phyloP scores from a whole-genome alignment of 1,140 invertebrate genomes.

The Aphelinus certus region DNA sequence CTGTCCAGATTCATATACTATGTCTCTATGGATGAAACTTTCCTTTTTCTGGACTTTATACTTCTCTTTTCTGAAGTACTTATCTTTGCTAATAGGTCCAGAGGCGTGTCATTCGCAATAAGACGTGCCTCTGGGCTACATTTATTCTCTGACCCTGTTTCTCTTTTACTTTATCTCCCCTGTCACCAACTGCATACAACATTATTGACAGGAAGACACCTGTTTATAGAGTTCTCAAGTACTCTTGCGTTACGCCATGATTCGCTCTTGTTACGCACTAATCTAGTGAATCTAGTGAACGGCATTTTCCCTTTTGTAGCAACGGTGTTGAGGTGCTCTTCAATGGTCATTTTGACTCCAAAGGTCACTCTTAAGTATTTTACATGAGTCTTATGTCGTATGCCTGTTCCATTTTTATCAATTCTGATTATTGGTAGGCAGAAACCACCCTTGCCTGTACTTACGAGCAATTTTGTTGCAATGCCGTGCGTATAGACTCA shows the following conservation, averaged over 20 bases:
- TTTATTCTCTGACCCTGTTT: slow-evolving; percentile 16
- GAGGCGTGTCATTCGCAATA: slow-evolving; percentile 42
- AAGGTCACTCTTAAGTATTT: slow-evolving; percentile 38
- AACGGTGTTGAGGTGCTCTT: neutral
- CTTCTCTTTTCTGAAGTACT: neutral
- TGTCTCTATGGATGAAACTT: neutral
- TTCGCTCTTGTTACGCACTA: slow-evolving; percentile 18
- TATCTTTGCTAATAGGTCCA: slow-evolving; percentile 23
- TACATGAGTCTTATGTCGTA: neutral
- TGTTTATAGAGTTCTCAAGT: slow-evolving; percentile 43
- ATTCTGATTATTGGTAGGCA: neutral
- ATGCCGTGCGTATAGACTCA: neutral
- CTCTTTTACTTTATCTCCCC: slow-evolving; percentile 35
- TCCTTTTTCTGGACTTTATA: slow-evolving; percentile 29
- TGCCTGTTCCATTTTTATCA: neutral
- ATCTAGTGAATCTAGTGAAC: slow-evolving; percentile 27
- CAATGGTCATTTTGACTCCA: neutral
- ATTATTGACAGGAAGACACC: slow-evolving; percentile 44
- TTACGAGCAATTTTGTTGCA: neutral
- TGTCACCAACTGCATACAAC: slow-evolving; percentile 48
- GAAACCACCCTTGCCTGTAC: neutral
- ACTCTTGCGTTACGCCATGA: slow-evolving; percentile 38
- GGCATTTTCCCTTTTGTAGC: neutral
- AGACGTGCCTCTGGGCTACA: slow-evolving; percentile 40
- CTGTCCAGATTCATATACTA: neutral